Base-by-base conservation (phyloP, 92 coral and sea anemone genomes). In the Zoanthus sociatus region DNA sequence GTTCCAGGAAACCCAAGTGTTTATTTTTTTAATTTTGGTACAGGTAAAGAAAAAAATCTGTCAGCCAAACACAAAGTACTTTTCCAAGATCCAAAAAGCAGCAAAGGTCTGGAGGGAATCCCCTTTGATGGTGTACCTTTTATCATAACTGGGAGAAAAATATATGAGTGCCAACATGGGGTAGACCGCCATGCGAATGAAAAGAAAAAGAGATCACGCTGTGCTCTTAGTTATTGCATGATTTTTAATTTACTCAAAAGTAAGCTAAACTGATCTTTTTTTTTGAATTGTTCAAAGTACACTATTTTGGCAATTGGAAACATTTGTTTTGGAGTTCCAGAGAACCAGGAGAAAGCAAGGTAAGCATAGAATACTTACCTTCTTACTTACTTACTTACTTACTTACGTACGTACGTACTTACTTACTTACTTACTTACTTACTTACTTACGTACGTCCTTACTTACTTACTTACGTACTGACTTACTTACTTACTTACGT, bases 331-430 rank as follows among this genome's bases (percentile, higher is more conserved):
- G 84, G 84, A 79, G 73, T 79, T 30, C 73, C 84, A 14, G 84
- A 79, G 84, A 79, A 79, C 54, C 84, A 79, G 55, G 84, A 79
- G 12, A 79, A 79, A 63, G 84, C 84, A 63, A 79, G 84, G 84
- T 79, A 79, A 17, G 42, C 42, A 26, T 26, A 26, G 26, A 26
- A 26, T 26, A 26, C 26, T 26, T 26, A 26, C 26, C 0, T 26
- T 0, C 26, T 26, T 26, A 26, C 26, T 26, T 26, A 26, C 26
- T 26, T 26, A 26, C 26, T 26, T 26, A 26, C 26, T 26, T 26
- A 26, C 26, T 26, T 26, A 26, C 26, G 26, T 26, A 26, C 26
- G 0, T 26, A 26, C 26, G 0, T 26, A 26, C 26, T 26, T 26
- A 26, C 26, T 0, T 26, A 26, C 26, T 26, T 26, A 26, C 26